A percentile compares a stretch with the other conserved stretches of the same genome.
Conservation (phyloP, 2,797 vertebrate genomes). For the Sardinella longiceps region DNA sequence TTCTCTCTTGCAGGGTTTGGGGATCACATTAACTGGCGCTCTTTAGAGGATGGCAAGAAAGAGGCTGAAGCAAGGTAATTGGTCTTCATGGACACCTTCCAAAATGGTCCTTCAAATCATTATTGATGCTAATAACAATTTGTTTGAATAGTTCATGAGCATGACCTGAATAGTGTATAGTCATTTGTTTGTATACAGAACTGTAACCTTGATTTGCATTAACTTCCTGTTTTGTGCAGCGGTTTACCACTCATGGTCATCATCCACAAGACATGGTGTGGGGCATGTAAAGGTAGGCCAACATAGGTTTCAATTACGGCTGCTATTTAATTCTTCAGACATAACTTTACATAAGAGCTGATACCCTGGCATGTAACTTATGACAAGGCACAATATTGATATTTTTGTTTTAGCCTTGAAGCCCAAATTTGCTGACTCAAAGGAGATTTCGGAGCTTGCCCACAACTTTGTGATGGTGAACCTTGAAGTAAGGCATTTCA, state of each 20-base stretch:
- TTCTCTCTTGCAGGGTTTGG: slow-evolving; percentile 83
- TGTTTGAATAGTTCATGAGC: background rate
- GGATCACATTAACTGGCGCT: slow-evolving; percentile 96
- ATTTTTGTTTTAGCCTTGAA: slow-evolving; percentile 83
- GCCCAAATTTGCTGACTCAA: slow-evolving; percentile 95
- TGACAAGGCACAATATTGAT: background rate
- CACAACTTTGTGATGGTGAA: slow-evolving; percentile 99
- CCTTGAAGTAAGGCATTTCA: slow-evolving; percentile 83
- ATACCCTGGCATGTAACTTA: background rate
- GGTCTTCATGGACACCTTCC: background rate
- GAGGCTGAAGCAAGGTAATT: slow-evolving; percentile 92
- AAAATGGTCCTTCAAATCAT: background rate
- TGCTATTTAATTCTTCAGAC: background rate
- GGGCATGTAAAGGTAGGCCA: slow-evolving; percentile 93
- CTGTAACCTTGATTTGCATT: slow-evolving; percentile 17
- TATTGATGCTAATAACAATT: background rate
- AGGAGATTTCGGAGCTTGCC: slow-evolving; percentile 95
- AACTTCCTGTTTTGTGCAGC: slow-evolving; percentile 69
- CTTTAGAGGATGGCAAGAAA: slow-evolving; percentile 92
- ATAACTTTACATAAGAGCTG: background rate
- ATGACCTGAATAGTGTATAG: too few relatives aligned
- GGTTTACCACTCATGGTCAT: slow-evolving; percentile 95
- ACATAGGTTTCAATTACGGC: background rate
- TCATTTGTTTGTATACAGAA: background rate
- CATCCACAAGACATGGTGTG: slow-evolving; percentile 98